Percentiles rank a stretch among this genome's conserved stretches.
These are phyloP conservation scores for Sinocyclocheilus anophthalmus DNA, from an alignment of 2,113 vertebrate species.

Conservation along the genomic window DNA sequence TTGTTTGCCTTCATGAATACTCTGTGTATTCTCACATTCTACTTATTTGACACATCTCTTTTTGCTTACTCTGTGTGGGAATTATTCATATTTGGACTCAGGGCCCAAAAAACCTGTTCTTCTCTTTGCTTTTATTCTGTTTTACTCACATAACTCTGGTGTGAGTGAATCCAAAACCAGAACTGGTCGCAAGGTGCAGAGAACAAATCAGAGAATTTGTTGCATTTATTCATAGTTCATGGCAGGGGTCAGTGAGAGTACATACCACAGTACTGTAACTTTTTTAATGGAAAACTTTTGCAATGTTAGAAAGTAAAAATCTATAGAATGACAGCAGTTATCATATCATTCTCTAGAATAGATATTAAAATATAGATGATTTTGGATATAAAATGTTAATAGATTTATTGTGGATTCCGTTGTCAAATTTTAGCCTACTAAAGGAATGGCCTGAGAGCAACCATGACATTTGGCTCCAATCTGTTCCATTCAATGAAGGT, in stretches of 20 bases:
- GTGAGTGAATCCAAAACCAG: neutral
- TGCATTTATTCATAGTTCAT: neutral
- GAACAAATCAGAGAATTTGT: neutral
- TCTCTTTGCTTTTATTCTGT: neutral
- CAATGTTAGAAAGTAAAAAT: neutral
- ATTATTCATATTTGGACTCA: neutral
- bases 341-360: neutral
- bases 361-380: neutral
- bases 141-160: neutral
- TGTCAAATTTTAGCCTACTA: neutral
- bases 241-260: neutral
- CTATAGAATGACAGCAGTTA: neutral
- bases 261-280: neutral
- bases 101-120: neutral
- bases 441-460: neutral
- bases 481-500: slow-evolving; percentile 15
- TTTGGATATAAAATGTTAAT: neutral
- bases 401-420: neutral
- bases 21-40: neutral
- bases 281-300: neutral
- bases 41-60: neutral
- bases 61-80: neutral
- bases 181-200: neutral
- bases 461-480: slow-evolving; percentile 5
- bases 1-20: neutral